phyloP scores from a whole-genome alignment of 2,113 vertebrate species.

The Cheilinus undulatus region DNA sequence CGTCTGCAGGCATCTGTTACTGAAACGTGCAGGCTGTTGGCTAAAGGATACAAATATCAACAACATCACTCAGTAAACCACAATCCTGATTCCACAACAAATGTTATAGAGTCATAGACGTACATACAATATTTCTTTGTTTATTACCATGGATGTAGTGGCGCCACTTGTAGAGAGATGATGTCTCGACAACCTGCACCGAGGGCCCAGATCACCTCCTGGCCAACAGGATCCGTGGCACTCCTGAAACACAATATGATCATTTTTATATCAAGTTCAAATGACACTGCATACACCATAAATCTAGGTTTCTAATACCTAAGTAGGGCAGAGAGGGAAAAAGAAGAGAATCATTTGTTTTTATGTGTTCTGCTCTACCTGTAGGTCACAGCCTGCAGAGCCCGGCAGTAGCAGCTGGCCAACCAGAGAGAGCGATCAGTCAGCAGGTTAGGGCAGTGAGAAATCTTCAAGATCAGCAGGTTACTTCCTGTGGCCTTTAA shows the following conservation, averaged over 20 bases:
- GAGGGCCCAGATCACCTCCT: constrained; percentile 98
- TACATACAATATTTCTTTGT: background rate
- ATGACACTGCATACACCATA: background rate
- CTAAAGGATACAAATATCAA: constrained; percentile 77
- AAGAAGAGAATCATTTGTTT: too few relatives aligned
- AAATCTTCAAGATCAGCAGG: constrained; percentile 96
- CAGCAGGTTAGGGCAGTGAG: constrained; percentile 98
- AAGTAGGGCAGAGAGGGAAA: background rate
- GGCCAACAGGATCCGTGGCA: constrained; percentile 95
- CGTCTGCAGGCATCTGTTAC: constrained; percentile 98
- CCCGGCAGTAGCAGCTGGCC: constrained; percentile 98
- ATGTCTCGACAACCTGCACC: constrained; percentile 99
- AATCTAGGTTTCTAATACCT: background rate
- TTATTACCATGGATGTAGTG: constrained; percentile 95
- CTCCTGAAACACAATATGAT: constrained; percentile 84
- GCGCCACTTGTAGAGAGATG: constrained; percentile 97
- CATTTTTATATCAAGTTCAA: background rate
- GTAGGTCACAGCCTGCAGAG: constrained; percentile 97
- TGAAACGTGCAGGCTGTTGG: constrained; percentile 96
- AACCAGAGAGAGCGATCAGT: constrained; percentile 98
- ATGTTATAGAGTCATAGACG: background rate
- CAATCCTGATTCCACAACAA: background rate
- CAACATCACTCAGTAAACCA: background rate
- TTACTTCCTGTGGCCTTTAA: constrained; percentile 95
- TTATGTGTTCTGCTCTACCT: constrained; percentile 84